Conservation (phyloP, 2,797 vertebrate species). For the Gila robusta region DNA sequence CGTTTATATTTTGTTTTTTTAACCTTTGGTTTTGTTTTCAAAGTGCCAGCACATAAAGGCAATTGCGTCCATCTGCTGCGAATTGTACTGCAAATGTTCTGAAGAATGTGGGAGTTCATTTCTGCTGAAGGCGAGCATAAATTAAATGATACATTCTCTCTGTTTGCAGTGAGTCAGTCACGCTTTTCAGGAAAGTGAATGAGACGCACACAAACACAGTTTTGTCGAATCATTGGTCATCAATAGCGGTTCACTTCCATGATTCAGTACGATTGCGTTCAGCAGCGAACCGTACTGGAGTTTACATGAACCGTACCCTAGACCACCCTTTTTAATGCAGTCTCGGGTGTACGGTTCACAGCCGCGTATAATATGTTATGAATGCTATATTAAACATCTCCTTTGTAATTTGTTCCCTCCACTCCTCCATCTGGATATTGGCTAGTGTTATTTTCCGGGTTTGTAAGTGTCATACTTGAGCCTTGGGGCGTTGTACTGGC, state of each 20-base stretch:
- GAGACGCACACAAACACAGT: neutral
- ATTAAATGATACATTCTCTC: neutral
- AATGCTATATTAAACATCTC: constrained; percentile 6
- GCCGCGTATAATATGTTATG: neutral
- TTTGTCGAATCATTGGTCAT: neutral
- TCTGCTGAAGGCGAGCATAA: neutral
- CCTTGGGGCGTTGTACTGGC: constrained; percentile 73
- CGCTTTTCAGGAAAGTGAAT: neutral
- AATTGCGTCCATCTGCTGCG: neutral
- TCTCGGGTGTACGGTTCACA: neutral
- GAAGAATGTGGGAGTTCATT: neutral
- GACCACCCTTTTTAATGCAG: neutral
- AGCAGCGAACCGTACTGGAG: neutral
- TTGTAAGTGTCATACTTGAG: constrained; percentile 70
- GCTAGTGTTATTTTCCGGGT: neutral
- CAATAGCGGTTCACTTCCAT: neutral
- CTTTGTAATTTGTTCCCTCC: neutral
- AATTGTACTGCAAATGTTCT: neutral
- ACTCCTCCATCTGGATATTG: neutral
- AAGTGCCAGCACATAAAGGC: neutral
- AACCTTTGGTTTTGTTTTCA: neutral
- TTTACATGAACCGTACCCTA: neutral
- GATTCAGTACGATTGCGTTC: neutral
- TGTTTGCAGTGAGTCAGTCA: neutral
- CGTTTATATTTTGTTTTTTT: neutral